Percentiles rank a stretch among this genome's conserved stretches.
phyloP scores from a whole-genome alignment of 2,888 invertebrate species.

The Aromia moschata region DNA sequence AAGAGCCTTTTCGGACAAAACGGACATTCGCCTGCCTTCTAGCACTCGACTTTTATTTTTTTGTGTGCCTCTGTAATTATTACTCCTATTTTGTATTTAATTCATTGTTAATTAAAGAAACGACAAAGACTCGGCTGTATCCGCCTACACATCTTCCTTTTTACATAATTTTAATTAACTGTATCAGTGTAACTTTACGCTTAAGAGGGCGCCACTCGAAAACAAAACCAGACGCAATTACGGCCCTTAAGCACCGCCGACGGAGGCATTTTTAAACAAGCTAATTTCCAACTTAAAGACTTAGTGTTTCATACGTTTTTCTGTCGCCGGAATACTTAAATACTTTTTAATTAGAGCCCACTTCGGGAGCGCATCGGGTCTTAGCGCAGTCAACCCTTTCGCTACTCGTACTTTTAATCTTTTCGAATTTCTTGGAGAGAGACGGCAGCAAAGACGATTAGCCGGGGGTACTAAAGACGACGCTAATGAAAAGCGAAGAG shows the following conservation, averaged over 20 bases:
- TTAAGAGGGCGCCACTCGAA: slow-evolving; percentile 33
- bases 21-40: too few relatives aligned
- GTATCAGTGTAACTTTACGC: slow-evolving; percentile 23
- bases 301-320: slow-evolving; percentile 46
- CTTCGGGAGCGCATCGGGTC: slow-evolving; percentile 51
- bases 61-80: too few relatives aligned
- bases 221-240: slow-evolving; percentile 39
- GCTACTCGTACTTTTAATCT: slow-evolving; percentile 56
- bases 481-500: slow-evolving; percentile 43
- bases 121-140: not conserved
- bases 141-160: not conserved
- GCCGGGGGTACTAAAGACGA: slow-evolving; percentile 49
- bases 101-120: too few relatives aligned
- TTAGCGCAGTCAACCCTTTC: slow-evolving; percentile 53
- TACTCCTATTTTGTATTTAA: too few relatives aligned
- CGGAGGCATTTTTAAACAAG: slow-evolving; percentile 39
- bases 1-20: too few relatives aligned
- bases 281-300: slow-evolving; percentile 41
- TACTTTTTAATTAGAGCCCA: slow-evolving; percentile 56
- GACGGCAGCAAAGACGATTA: slow-evolving; percentile 53
- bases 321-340: slow-evolving; percentile 51
- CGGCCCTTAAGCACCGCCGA: slow-evolving; percentile 40
- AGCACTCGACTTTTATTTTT: too few relatives aligned
- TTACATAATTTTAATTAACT: slow-evolving; percentile 32
- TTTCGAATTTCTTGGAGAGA: slow-evolving; percentile 53